Percentiles rank a stretch among this genome's conserved stretches.
phyloP scores from a whole-genome alignment of 92 coral and sea anemone genomes.

The Parazoanthus darwini region DNA sequence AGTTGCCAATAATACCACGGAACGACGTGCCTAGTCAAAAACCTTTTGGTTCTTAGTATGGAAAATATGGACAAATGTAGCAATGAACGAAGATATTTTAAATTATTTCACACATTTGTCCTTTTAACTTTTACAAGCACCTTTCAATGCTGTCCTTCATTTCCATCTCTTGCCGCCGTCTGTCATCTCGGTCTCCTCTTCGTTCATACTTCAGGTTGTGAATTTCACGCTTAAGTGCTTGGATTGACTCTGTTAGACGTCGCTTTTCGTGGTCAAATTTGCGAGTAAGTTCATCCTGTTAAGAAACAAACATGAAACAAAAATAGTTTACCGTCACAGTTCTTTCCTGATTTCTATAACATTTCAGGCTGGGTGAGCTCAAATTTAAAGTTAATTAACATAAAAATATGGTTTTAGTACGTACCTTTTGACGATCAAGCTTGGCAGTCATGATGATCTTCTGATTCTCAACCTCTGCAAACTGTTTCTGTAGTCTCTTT shows the following conservation, averaged over 20 bases:
- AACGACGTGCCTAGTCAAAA: no score
- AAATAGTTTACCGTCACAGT: no score
- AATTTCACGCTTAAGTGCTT: constrained; percentile 62
- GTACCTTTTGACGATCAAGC: constrained; percentile 41
- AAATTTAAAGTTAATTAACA: background rate
- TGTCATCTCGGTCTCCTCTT: constrained; percentile 51
- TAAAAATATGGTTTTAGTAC: background rate
- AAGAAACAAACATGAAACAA: no score
- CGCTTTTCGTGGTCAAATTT: constrained; percentile 54
- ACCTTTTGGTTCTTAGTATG: no score
- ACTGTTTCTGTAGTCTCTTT: constrained; percentile 32
- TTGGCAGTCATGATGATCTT: constrained; percentile 17
- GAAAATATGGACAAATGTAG: no score
- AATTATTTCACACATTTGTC: no score
- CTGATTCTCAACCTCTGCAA: constrained; percentile 37
- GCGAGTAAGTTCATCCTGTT: constrained; percentile 29
- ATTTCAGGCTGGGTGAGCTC: no score
- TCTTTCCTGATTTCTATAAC: no score
- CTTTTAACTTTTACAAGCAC: background rate
- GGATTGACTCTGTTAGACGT: constrained; percentile 56
- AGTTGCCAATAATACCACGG: no score
- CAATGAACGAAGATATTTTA: no score
- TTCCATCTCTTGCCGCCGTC: constrained; percentile 61
- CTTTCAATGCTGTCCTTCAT: constrained; percentile 61
- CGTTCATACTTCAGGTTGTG: constrained; percentile 67